Conservation (phyloP, 2,113 vertebrate genomes). For the Microcebus murinus region DNA sequence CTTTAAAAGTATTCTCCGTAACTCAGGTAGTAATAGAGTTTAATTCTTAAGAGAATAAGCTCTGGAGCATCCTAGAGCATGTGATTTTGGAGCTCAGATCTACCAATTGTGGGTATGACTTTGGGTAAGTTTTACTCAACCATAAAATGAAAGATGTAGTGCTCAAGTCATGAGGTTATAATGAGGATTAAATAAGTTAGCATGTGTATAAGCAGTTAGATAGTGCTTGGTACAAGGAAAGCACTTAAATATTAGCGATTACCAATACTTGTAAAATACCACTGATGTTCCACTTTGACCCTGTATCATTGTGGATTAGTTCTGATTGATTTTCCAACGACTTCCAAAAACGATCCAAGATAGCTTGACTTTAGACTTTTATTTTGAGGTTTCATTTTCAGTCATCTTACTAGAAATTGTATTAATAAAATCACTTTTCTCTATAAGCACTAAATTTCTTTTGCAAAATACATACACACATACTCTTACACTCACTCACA, state of each 20-base stretch:
- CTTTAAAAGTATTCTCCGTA: background rate
- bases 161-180: background rate
- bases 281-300: background rate
- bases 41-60: background rate
- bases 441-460: background rate
- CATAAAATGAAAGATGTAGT: background rate
- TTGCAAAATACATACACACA: background rate
- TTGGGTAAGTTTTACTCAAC: background rate
- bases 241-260: background rate
- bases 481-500: background rate
- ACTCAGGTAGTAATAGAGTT: background rate
- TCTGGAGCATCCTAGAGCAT: background rate
- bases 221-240: background rate
- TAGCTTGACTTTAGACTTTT: background rate
- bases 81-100: background rate
- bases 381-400: slow-evolving; percentile 42
- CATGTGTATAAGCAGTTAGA: background rate
- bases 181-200: background rate
- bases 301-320: background rate
- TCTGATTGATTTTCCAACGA: background rate
- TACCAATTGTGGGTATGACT: background rate
- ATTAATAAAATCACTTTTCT: background rate
- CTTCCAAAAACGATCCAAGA: background rate
- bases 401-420: background rate
- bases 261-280: background rate